Conservation (phyloP, 2,888 invertebrate species). For the Noctua janthe region DNA sequence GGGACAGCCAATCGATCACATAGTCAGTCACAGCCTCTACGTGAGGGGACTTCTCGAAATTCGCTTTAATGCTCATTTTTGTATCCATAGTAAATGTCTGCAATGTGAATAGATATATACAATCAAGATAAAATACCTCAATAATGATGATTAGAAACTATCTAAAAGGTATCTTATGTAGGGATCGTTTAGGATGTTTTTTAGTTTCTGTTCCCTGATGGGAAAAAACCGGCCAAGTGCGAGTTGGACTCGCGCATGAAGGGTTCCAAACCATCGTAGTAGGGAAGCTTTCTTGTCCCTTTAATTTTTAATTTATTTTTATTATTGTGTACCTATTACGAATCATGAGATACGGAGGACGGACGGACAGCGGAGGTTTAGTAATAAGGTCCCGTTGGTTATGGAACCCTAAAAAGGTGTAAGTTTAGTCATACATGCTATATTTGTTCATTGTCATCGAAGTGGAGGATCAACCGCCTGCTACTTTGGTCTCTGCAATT, state of each 20-base stretch:
- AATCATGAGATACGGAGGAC: too few relatives aligned
- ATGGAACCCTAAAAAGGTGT: too few relatives aligned
- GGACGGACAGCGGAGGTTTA: too few relatives aligned
- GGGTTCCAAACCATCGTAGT: too few relatives aligned
- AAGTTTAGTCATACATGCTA: background rate
- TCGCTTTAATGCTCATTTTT: conserved; percentile 72
- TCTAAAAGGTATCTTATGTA: background rate
- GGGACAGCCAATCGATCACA: conserved; percentile 83
- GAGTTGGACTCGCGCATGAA: too few relatives aligned
- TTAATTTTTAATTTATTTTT: too few relatives aligned
- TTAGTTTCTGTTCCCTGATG: background rate
- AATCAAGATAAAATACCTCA: background rate
- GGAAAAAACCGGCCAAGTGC: too few relatives aligned
- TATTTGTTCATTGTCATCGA: background rate
- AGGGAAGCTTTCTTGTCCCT: too few relatives aligned
- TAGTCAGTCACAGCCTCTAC: conserved; percentile 81
- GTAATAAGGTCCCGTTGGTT: too few relatives aligned
- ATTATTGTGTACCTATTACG: too few relatives aligned
- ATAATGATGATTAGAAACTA: background rate
- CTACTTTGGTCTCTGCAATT: background rate
- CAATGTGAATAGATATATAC: background rate
- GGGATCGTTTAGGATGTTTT: background rate
- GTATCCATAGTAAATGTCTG: conserved; percentile 68
- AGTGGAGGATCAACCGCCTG: background rate
- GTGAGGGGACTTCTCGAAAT: conserved; percentile 80